These are phyloP conservation scores for Trichomalopsis sarcophagae DNA, from an alignment of 1,140 invertebrate species.

Conservation along the genomic window DNA sequence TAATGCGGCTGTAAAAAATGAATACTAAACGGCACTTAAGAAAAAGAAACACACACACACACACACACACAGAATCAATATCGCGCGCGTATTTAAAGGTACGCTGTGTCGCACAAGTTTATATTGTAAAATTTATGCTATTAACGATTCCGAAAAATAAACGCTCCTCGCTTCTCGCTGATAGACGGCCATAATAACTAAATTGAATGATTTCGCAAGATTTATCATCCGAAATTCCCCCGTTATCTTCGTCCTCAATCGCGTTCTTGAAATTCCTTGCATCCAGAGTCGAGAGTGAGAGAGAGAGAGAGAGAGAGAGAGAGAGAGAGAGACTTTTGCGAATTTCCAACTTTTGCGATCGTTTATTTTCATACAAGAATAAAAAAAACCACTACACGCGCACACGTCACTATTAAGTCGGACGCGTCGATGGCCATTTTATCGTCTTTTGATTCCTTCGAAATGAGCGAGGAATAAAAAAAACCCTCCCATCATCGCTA, in stretches of 20 bases:
- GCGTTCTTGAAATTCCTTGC: constrained; percentile 37
- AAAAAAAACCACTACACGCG: background rate
- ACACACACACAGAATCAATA: background rate
- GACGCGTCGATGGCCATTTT: constrained; percentile 15
- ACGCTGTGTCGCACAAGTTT: too few species aligned
- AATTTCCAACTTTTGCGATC: constrained; percentile 31
- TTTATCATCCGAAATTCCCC: constrained; percentile 35
- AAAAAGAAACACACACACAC: background rate
- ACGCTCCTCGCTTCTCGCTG: too few species aligned
- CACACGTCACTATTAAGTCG: constrained; percentile 22
- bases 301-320: background rate
- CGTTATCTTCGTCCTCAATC: constrained; percentile 35
- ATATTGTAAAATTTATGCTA: too few species aligned
- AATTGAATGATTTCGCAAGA: constrained; percentile 37
- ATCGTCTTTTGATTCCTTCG: constrained; percentile 25
- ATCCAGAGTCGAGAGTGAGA: background rate
- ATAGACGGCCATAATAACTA: background rate
- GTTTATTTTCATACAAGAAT: constrained; percentile 28
- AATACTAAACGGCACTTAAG: background rate
- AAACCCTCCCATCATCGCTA: background rate
- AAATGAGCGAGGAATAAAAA: background rate
- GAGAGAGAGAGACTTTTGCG: background rate
- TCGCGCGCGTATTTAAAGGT: background rate
- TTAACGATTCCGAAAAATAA: background rate
- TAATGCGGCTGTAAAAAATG: background rate